Conservation (phyloP, 2,797 vertebrate species). For the Hoplostethus mediterraneus region DNA sequence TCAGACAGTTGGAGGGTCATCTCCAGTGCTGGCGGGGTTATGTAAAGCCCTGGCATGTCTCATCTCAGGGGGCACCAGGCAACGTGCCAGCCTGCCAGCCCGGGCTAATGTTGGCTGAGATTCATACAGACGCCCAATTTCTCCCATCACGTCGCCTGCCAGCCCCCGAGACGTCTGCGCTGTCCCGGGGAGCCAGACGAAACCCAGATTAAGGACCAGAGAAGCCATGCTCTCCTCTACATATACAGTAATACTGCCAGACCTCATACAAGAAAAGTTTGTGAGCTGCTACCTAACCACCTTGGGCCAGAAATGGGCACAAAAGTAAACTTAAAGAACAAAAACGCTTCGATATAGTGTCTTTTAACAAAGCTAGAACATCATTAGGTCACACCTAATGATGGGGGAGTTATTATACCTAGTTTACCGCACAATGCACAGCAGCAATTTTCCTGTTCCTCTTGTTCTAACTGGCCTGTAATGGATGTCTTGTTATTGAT, state of each 20-base stretch:
- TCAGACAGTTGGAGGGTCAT: slow-evolving; percentile 45
- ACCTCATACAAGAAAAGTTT: slow-evolving; percentile 13
- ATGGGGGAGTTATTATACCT: no score
- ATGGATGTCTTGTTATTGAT: neutral
- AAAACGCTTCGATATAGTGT: neutral
- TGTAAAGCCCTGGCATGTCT: slow-evolving; percentile 43
- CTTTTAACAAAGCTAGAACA: no score
- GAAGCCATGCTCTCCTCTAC: neutral
- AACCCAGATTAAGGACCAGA: slow-evolving; percentile 33
- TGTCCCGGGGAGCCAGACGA: slow-evolving; percentile 24
- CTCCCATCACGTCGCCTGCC: slow-evolving; percentile 64
- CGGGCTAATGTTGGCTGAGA: slow-evolving; percentile 47
- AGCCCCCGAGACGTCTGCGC: slow-evolving; percentile 22
- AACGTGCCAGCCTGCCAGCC: slow-evolving; percentile 47
- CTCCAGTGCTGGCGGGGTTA: slow-evolving; percentile 43
- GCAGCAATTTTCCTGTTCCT: neutral
- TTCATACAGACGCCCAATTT: slow-evolving; percentile 72
- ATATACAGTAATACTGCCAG: slow-evolving; percentile 3
- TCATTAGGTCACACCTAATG: no score
- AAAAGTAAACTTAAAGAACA: neutral
- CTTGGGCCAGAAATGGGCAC: slow-evolving; percentile 18
- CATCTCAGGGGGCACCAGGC: slow-evolving; percentile 42
- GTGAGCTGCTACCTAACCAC: slow-evolving; percentile 1
- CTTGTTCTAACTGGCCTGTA: neutral
- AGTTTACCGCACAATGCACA: no score